These are phyloP conservation scores for Dioctria linearis DNA, from an alignment of 2,888 invertebrate species.

Conservation along the genomic window DNA sequence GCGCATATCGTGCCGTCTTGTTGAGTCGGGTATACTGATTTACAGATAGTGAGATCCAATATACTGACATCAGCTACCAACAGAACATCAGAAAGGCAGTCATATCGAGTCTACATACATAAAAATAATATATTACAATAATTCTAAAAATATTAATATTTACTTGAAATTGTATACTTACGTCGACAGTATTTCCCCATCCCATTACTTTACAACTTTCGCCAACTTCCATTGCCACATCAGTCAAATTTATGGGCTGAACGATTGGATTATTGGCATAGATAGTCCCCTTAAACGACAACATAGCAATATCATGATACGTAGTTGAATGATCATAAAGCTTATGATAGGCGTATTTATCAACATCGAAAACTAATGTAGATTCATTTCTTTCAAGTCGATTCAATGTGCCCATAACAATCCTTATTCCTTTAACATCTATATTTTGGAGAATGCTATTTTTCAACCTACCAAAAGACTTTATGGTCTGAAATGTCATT, in stretches of 20 bases:
- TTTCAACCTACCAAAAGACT: neutral
- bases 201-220: neutral
- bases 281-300: neutral
- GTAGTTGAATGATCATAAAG: neutral
- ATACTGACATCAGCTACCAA: neutral
- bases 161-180: slow-evolving; percentile 3
- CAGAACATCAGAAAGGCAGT: neutral
- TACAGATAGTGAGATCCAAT: neutral
- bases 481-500: too few species aligned
- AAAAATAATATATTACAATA: neutral
- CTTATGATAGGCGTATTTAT: slow-evolving; percentile 1
- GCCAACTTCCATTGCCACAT: neutral
- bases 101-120: neutral
- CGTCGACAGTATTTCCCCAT: neutral
- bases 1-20: neutral
- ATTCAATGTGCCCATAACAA: slow-evolving; percentile 21
- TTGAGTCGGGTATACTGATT: fast-evolving
- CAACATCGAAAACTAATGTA: neutral
- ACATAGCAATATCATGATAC: neutral
- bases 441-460: neutral
- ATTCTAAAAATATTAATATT: neutral
- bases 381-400: neutral
- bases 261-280: neutral
- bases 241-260: neutral
- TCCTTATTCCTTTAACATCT: neutral